Evolutionary conservation across 2,113 vertebrate genomes (phyloP), one percentile per base, ranked within the genome.

Genomic region (Calidris pygmaea): DNA sequence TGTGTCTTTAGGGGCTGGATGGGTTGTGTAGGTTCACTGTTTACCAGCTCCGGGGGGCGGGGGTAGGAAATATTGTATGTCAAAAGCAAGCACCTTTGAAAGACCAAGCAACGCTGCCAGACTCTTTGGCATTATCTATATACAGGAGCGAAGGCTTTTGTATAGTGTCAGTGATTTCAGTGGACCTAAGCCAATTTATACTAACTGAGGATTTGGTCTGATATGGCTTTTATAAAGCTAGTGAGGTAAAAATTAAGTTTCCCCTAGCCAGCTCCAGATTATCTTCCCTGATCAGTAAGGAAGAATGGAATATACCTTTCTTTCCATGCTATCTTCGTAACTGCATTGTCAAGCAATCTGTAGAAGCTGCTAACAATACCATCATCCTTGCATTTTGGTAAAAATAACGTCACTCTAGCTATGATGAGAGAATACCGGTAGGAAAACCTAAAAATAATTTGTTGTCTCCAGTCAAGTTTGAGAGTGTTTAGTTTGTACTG

Each of bases 1-100:
- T 84, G 9, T 82, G 45, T 41, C 74, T 82, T 63, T 43, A 76
- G 52, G 62, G n/a, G 5, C 16, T 60, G 37, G 21, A 17, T 43
- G 35, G 39, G 43, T n/a, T n/a, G 29, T 50, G n/a, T 19, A 16
- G 27, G 21, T 63, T 85, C 48, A 35, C 24, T 71, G 34, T n/a
- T 90, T 10, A 58, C 20, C 10, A 23, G 4, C 2, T 17, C 1
- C 0, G 5, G 27, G 15, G 5, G 7, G 29, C 4, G 7, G 22
- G 5, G 14, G 19, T 22, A 22, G 4, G 34, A 23, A 53, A 79
- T 56, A 4, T 30, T 8, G 1, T 76, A 13, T 34, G 16, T 74
- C 17, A 58, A 74, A 77, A 88, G 4, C 24, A 70, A 86, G 39
- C 5, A 60, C 9, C 55, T 66, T 41, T 41, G 53, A 80, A 70